A percentile compares a stretch with the other conserved stretches of the same genome.
Evolutionary conservation across 2,113 vertebrate species (phyloP).

Genomic region (Solea solea): DNA sequence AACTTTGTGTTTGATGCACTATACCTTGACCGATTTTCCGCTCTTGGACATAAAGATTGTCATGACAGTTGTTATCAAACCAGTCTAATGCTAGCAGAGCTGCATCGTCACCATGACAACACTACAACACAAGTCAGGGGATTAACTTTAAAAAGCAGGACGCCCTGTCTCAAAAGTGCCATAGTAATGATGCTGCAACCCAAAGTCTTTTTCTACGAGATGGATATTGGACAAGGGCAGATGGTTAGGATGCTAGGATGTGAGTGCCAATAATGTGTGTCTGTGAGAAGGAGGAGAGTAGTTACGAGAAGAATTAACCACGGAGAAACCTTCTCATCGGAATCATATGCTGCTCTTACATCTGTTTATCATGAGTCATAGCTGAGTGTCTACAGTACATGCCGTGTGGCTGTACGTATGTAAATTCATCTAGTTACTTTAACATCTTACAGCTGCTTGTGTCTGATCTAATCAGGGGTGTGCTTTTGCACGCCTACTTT

Average conservation of each 20-base stretch:
- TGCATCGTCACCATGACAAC: conserved; percentile 3
- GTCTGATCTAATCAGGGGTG: conserved; percentile 52
- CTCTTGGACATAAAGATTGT: background rate
- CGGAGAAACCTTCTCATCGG: conserved; percentile 26
- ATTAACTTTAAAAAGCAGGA: conserved; percentile 16
- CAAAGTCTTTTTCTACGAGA: conserved; percentile 37
- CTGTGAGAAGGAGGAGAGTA: conserved; percentile 13
- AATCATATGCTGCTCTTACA: conserved; percentile 18
- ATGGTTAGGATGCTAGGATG: conserved; percentile 27
- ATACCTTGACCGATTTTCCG: background rate
- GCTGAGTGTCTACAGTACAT: conserved; percentile 15
- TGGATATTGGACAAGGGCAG: conserved; percentile 47
- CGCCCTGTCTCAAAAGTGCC: background rate
- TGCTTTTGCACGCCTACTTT: conserved; percentile 60
- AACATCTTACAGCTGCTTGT: conserved; percentile 17
- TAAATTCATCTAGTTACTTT: conserved; percentile 20
- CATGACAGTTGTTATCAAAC: background rate
- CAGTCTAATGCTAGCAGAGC: background rate
- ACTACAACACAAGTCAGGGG: conserved; percentile 2
- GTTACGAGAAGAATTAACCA: conserved; percentile 22
- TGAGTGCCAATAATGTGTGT: conserved; percentile 31
- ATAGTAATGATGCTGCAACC: conserved; percentile 8
- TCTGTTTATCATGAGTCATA: conserved; percentile 33
- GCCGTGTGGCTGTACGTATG: background rate
- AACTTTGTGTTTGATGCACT: background rate